phyloP scores from a whole-genome alignment of 2,113 vertebrate genomes.

The rat (Rattus norvegicus) region GRCr8 NC_086023.1:104279001-104279500 shows the following conservation, averaged over 20 bases:
- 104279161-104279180: slow-evolving; percentile 64
- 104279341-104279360: slow-evolving; percentile 72
- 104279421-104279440: slow-evolving; percentile 21
- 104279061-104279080: slow-evolving; percentile 44
- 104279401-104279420: background rate
- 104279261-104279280: slow-evolving; percentile 85
- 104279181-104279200: slow-evolving; percentile 77
- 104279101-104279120: slow-evolving; percentile 27
- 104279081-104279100: slow-evolving; percentile 59
- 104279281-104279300: slow-evolving; percentile 81
- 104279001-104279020: background rate
- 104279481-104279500: slow-evolving; percentile 13
- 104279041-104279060: slow-evolving; percentile 24
- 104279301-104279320: slow-evolving; percentile 80
- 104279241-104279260: slow-evolving; percentile 78
- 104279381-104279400: slow-evolving; percentile 64
- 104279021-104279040: slow-evolving; percentile 47
- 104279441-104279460: background rate
- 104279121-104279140: slow-evolving; percentile 71
- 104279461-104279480: slow-evolving; percentile 42
- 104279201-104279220: slow-evolving; percentile 77
- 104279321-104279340: slow-evolving; percentile 76
- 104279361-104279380: slow-evolving; percentile 67
- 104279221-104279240: slow-evolving; percentile 83
- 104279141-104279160: slow-evolving; percentile 73